Conservation (phyloP, 2,888 invertebrate genomes). For the Dicyrtoma fusca region DNA sequence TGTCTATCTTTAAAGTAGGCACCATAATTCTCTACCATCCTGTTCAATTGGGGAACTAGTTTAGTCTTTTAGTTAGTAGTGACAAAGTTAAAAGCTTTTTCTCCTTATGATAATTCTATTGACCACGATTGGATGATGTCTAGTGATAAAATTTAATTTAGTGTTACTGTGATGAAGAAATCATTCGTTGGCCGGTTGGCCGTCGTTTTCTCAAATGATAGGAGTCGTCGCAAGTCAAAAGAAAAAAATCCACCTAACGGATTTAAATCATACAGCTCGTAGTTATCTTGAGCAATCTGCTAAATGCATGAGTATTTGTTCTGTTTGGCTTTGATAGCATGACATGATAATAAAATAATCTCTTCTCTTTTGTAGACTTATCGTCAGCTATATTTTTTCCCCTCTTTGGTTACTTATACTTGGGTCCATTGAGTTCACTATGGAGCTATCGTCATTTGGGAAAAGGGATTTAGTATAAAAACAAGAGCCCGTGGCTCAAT, state of each 20-base stretch:
- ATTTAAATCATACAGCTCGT: constrained; percentile 23
- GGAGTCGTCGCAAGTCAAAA: too few relatives aligned
- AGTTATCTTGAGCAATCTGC: constrained; percentile 27
- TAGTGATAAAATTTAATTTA: not conserved
- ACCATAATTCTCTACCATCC: not conserved
- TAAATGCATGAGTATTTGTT: constrained; percentile 3
- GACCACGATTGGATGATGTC: not conserved
- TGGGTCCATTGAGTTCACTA: too few relatives aligned
- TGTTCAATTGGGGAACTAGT: not conserved
- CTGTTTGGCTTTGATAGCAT: not conserved
- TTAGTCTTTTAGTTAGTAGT: too few relatives aligned
- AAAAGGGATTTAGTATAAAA: constrained; percentile 20
- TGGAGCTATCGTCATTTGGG: too few relatives aligned
- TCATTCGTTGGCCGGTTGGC: not conserved
- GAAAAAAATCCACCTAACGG: constrained; percentile 11
- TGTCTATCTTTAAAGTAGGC: not conserved
- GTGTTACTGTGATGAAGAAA: constrained; percentile 13
- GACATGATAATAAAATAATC: too few relatives aligned
- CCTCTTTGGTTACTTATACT: too few relatives aligned
- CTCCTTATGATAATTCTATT: not conserved
- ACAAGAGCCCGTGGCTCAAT: constrained; percentile 18
- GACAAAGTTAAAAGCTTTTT: too few relatives aligned
- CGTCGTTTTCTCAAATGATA: not conserved
- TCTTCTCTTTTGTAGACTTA: too few relatives aligned
- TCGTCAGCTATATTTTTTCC: too few relatives aligned